These are phyloP conservation scores for Drosophila pachea DNA, from an alignment of 1,140 invertebrate genomes.

Conservation along the genomic window DNA sequence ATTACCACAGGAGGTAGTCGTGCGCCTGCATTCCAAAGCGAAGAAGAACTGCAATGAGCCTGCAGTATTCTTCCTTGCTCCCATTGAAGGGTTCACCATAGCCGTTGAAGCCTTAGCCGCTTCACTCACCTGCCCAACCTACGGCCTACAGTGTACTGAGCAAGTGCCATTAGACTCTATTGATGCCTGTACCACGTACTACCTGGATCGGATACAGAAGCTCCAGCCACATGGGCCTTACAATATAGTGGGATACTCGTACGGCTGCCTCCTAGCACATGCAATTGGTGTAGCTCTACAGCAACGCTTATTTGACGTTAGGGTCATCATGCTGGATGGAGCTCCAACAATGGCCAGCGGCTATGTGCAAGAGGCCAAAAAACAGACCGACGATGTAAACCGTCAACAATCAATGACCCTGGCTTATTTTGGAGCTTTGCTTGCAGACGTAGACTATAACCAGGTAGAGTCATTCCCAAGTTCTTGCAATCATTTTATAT, in stretches of 20 bases:
- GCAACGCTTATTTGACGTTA: slow-evolving; percentile 81
- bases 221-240: slow-evolving; percentile 91
- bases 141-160: slow-evolving; percentile 92
- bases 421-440: slow-evolving; percentile 89
- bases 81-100: slow-evolving; percentile 93
- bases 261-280: slow-evolving; percentile 93
- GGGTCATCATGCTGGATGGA: slow-evolving; percentile 92
- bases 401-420: slow-evolving; percentile 86
- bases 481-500: background rate
- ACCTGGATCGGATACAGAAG: slow-evolving; percentile 87
- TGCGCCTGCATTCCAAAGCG: slow-evolving; percentile 81
- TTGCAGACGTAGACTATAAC: slow-evolving; percentile 86
- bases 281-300: slow-evolving; percentile 96
- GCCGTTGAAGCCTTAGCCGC: slow-evolving; percentile 85
- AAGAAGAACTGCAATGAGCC: slow-evolving; percentile 69
- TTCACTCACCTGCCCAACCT: slow-evolving; percentile 87
- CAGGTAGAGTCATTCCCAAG: slow-evolving; percentile 32
- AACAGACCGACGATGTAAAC: slow-evolving; percentile 78
- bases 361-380: slow-evolving; percentile 85
- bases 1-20: slow-evolving; percentile 84
- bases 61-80: slow-evolving; percentile 89
- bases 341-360: slow-evolving; percentile 92
- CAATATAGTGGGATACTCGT: slow-evolving; percentile 94
- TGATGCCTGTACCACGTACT: slow-evolving; percentile 87
- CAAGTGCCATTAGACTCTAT: slow-evolving; percentile 88